Conservation (phyloP, 2,113 vertebrate species). For the Aviceda subcristata region DNA sequence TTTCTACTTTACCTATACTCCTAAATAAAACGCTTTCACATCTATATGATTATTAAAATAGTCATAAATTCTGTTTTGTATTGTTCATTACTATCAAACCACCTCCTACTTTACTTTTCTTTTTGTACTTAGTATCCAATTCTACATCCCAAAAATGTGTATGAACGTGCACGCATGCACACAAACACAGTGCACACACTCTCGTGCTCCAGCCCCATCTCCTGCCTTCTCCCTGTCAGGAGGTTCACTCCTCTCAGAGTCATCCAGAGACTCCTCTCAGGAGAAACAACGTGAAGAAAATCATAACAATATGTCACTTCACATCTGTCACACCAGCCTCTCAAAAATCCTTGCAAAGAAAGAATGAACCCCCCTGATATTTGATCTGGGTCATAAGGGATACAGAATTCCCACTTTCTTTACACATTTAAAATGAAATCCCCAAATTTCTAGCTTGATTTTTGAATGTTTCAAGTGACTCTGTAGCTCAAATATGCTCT, state of each 20-base stretch:
- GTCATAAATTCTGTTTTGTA: not conserved
- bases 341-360: not conserved
- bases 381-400: not conserved
- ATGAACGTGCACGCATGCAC: fast-evolving
- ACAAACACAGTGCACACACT: too few relatives aligned
- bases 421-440: not conserved
- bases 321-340: not conserved
- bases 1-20: not conserved
- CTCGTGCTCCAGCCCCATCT: not conserved
- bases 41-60: not conserved
- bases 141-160: not conserved
- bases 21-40: not conserved
- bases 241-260: not conserved
- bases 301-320: not conserved
- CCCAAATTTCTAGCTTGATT: not conserved
- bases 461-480: not conserved
- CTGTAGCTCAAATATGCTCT: not conserved
- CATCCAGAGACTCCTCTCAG: not conserved
- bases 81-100: not conserved
- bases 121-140: not conserved
- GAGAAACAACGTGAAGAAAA: not conserved
- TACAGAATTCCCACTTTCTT: not conserved
- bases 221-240: not conserved
- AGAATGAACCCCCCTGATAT: not conserved
- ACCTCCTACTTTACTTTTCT: not conserved